A percentile compares a stretch with the other conserved stretches of the same genome.
These are phyloP conservation scores for Sorex araneus DNA, from an alignment of 2,113 vertebrate species.

Conservation along the genomic window DNA sequence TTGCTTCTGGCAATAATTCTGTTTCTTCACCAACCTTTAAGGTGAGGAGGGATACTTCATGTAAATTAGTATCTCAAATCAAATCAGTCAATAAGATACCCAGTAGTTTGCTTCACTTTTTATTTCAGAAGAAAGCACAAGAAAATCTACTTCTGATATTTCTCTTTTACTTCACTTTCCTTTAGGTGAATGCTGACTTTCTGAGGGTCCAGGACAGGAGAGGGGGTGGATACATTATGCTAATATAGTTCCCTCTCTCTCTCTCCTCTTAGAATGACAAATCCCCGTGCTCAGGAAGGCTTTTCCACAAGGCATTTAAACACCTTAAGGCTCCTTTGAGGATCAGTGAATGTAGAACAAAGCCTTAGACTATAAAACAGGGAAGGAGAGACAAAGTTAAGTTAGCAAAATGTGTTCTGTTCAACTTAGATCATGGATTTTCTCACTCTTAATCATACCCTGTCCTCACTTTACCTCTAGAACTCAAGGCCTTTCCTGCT, in stretches of 20 bases:
- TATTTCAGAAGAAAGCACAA: conserved; percentile 54
- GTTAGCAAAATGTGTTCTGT: conserved; percentile 75
- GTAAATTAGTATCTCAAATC: conserved; percentile 72
- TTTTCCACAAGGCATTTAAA: conserved; percentile 72
- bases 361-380: conserved; percentile 82
- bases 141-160: neutral
- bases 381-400: conserved; percentile 78
- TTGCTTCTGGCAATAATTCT: conserved; percentile 68
- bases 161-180: neutral
- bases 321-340: conserved; percentile 79
- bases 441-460: neutral
- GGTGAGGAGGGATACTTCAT: conserved; percentile 5
- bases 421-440: conserved; percentile 74
- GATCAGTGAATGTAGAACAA: conserved; percentile 83
- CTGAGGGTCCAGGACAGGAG: neutral
- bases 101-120: conserved; percentile 77
- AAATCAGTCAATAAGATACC: conserved; percentile 64
- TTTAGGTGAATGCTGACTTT: conserved; percentile 57
- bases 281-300: conserved; percentile 71
- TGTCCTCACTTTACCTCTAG: conserved; percentile 66
- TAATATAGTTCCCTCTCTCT: conserved; percentile 45
- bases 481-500: neutral
- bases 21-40: conserved; percentile 54
- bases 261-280: conserved; percentile 59
- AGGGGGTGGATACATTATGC: conserved; percentile 58